A percentile compares a stretch with the other conserved stretches of the same genome.
phyloP scores from a whole-genome alignment of 1,140 invertebrate species.

The Scylla paramamosain region DNA sequence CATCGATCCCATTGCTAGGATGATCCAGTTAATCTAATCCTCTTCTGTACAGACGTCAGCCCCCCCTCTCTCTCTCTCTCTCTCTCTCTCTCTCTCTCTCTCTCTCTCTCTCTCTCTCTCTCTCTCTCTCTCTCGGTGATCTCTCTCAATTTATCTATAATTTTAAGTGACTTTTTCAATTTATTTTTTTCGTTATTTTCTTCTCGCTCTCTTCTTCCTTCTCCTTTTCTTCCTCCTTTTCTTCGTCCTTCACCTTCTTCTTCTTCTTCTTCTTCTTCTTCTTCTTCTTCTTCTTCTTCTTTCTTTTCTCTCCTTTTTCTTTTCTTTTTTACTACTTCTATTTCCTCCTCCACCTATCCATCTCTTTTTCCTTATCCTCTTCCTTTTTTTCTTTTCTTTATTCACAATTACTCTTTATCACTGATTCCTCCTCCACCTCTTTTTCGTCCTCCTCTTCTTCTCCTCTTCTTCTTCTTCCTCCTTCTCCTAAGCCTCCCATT shows the following conservation, averaged over 20 bases:
- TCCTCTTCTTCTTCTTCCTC: neutral
- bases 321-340: neutral
- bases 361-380: neutral
- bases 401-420: neutral
- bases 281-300: neutral
- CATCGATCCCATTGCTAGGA: too few species aligned
- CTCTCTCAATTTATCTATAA: neutral
- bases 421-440: neutral
- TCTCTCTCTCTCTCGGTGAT: neutral
- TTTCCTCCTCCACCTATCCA: neutral
- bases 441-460: neutral
- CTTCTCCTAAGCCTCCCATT: neutral
- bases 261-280: neutral
- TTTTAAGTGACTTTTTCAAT: neutral
- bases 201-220: neutral
- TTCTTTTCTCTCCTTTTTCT: neutral
- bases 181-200: neutral
- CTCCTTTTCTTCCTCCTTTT: neutral
- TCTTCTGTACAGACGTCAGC: too few species aligned
- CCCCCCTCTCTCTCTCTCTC: slow-evolving; percentile 33
- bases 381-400: neutral
- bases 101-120: slow-evolving; percentile 21
- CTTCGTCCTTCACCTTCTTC: neutral
- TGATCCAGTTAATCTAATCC: neutral
- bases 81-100: slow-evolving; percentile 41